These are phyloP conservation scores for Clarias macrocephalus DNA, from an alignment of 2,113 vertebrate genomes.

Conservation along the genomic window DNA sequence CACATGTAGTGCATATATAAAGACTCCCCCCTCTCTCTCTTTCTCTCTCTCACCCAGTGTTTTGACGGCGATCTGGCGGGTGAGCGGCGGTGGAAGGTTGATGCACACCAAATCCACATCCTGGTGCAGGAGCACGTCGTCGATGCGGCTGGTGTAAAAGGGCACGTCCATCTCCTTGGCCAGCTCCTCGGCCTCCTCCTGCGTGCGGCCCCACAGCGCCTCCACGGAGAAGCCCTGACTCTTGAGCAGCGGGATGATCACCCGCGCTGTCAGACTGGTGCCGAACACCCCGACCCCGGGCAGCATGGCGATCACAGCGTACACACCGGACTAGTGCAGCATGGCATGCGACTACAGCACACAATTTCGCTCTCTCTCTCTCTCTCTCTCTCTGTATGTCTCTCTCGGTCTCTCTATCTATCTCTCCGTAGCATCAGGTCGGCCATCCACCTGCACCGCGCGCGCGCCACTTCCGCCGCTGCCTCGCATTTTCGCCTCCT, in stretches of 20 bases:
- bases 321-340: slow-evolving; percentile 23
- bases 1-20: neutral
- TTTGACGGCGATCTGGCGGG: slow-evolving; percentile 94
- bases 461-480: slow-evolving; percentile 54
- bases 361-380: neutral
- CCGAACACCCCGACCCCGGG: slow-evolving; percentile 98
- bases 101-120: slow-evolving; percentile 97
- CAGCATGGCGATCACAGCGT: slow-evolving; percentile 77
- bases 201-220: slow-evolving; percentile 94
- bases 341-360: slow-evolving; percentile 17
- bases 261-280: slow-evolving; percentile 91
- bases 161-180: slow-evolving; percentile 96
- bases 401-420: neutral
- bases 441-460: slow-evolving; percentile 69
- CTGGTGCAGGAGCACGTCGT: slow-evolving; percentile 95
- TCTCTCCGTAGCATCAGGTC: slow-evolving; percentile 54
- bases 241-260: slow-evolving; percentile 93
- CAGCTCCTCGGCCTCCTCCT: slow-evolving; percentile 96
- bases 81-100: slow-evolving; percentile 95
- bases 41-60: slow-evolving; percentile 88
- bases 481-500: slow-evolving; percentile 62
- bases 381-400: neutral
- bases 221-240: slow-evolving; percentile 93
- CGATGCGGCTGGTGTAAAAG: slow-evolving; percentile 95
- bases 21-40: slow-evolving; percentile 69